Percentiles rank a stretch among this genome's conserved stretches.
Evolutionary conservation across 1,140 invertebrate genomes (phyloP).

Genomic region (Scylla paramamosain): DNA sequence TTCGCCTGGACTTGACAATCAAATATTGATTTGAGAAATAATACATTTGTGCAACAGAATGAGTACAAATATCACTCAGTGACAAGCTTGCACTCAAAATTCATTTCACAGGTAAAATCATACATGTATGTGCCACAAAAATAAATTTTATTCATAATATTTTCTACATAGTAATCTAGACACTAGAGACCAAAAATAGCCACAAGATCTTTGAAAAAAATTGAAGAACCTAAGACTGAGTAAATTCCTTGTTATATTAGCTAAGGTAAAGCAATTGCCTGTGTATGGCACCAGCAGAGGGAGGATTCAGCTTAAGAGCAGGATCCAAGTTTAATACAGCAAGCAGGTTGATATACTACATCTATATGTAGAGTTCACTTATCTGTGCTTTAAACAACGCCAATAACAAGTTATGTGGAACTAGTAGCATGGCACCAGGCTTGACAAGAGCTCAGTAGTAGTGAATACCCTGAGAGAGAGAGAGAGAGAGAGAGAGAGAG

Average conservation of each 20-base stretch:
- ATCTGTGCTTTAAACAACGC: background rate
- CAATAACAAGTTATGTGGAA: too few relatives aligned
- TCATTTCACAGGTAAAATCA: constrained; percentile 30
- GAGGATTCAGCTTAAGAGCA: background rate
- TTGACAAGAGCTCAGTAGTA: too few relatives aligned
- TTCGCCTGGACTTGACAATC: too few relatives aligned
- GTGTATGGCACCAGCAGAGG: constrained; percentile 67
- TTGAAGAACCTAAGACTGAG: constrained; percentile 68
- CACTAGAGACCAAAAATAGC: constrained; percentile 73
- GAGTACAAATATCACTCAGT: too few relatives aligned
- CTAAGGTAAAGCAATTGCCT: constrained; percentile 55
- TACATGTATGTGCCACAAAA: constrained; percentile 65
- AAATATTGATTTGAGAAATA: too few relatives aligned
- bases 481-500: background rate
- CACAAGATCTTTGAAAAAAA: constrained; percentile 69
- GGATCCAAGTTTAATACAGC: constrained; percentile 30
- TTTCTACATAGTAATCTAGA: constrained; percentile 69
- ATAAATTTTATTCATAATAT: constrained; percentile 74
- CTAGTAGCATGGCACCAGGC: too few relatives aligned
- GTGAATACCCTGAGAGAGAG: background rate
- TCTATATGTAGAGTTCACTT: background rate
- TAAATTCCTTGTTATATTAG: constrained; percentile 51
- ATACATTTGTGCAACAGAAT: too few relatives aligned
- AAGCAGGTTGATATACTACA: background rate
- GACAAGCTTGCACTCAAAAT: too few relatives aligned